Evolutionary conservation across 2,888 invertebrate genomes (phyloP).

Genomic region (Drosophila fungiperda): DNA sequence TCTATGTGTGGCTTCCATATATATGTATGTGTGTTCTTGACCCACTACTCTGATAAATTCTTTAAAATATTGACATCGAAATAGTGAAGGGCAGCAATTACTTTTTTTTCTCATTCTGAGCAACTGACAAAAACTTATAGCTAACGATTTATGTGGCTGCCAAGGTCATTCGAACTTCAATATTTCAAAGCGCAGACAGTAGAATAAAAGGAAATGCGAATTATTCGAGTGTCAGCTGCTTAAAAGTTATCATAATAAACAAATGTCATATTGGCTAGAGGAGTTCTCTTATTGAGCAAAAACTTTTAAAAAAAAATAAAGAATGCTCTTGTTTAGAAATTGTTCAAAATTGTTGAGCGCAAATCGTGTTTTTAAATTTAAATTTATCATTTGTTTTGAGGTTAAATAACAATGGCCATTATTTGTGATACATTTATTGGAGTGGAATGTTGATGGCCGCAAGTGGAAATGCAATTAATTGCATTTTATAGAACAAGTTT

Average conservation of each 20-base stretch:
- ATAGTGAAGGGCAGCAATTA: constrained; percentile 31
- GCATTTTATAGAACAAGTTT: neutral
- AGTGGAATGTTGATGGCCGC: neutral
- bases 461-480: neutral
- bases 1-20: too few species aligned
- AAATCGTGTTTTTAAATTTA: neutral
- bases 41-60: constrained; percentile 41
- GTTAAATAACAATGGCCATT: neutral
- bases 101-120: constrained; percentile 8
- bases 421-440: neutral
- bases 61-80: constrained; percentile 59
- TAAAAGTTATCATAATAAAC: constrained; percentile 12
- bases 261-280: neutral
- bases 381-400: neutral
- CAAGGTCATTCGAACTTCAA: constrained; percentile 59
- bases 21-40: constrained; percentile 8
- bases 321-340: neutral
- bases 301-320: neutral
- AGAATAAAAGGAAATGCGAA: neutral
- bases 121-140: constrained; percentile 42
- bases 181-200: constrained; percentile 22
- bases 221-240: constrained; percentile 15
- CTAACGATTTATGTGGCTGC: constrained; percentile 54
- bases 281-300: neutral
- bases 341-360: neutral